Conservation (phyloP, 2,888 invertebrate species). For the Leptogaster cylindrica region DNA sequence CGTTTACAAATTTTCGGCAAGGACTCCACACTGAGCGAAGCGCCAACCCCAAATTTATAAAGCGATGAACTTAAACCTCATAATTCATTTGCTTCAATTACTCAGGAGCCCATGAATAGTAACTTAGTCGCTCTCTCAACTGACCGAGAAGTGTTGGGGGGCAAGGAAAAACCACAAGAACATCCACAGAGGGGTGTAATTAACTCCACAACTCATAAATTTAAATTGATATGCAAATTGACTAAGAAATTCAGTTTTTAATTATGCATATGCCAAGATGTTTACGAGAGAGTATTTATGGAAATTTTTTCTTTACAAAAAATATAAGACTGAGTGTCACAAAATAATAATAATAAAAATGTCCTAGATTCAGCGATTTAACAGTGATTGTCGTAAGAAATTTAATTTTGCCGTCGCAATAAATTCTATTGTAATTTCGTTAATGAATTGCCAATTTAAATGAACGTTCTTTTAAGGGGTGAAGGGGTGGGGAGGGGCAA, state of each 20-base stretch:
- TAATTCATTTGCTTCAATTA: slow-evolving; percentile 21
- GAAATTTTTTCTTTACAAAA: too few relatives aligned
- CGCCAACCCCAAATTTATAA: neutral
- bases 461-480: too few relatives aligned
- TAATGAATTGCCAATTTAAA: slow-evolving; percentile 15
- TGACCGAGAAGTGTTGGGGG: neutral
- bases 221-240: slow-evolving; percentile 21
- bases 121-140: slow-evolving; percentile 10
- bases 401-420: neutral
- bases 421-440: neutral
- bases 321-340: neutral
- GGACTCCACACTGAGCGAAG: neutral
- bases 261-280: slow-evolving; percentile 10
- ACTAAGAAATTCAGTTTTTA: slow-evolving; percentile 6
- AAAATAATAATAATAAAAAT: too few relatives aligned
- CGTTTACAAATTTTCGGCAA: slow-evolving; percentile 6
- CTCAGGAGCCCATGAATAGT: slow-evolving; percentile 16
- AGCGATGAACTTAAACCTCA: neutral
- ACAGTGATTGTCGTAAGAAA: slow-evolving; percentile 3
- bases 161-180: slow-evolving; percentile 1
- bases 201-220: slow-evolving; percentile 17
- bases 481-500: slow-evolving; percentile 5
- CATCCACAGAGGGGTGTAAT: slow-evolving; percentile 6
- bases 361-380: too few relatives aligned
- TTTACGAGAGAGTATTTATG: too few relatives aligned